Percentiles rank a stretch among this genome's conserved stretches.
phyloP scores from a whole-genome alignment of 2,113 vertebrate genomes.

The Tenrec ecaudatus region DNA sequence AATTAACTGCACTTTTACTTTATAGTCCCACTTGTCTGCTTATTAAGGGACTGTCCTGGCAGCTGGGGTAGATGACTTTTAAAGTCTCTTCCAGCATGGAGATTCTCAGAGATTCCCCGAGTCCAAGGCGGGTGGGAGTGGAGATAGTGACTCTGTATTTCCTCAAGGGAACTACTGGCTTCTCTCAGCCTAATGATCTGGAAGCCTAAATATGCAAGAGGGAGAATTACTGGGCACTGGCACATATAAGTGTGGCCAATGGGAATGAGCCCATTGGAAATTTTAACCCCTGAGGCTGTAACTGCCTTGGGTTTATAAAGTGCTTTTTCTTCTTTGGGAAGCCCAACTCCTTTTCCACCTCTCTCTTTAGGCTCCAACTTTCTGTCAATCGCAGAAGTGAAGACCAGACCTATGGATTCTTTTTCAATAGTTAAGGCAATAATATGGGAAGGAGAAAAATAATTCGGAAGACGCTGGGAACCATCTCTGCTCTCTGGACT shows the following conservation, averaged over 20 bases:
- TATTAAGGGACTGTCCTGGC: constrained; percentile 64
- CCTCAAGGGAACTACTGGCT: constrained; percentile 45
- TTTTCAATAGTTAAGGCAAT: neutral
- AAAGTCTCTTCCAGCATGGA: constrained; percentile 69
- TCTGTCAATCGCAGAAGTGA: neutral
- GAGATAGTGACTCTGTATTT: neutral
- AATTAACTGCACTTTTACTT: constrained; percentile 71
- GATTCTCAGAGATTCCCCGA: constrained; percentile 66
- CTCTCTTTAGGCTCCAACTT: constrained; percentile 22
- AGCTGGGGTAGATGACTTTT: constrained; percentile 56
- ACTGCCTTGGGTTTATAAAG: constrained; percentile 54
- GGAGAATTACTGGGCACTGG: constrained; percentile 25
- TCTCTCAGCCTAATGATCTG: constrained; percentile 68
- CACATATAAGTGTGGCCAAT: neutral
- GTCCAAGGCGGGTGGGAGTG: neutral
- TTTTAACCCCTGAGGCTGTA: constrained; percentile 18
- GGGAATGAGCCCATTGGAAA: neutral
- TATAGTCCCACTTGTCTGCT: constrained; percentile 52
- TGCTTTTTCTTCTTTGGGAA: neutral
- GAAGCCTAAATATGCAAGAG: constrained; percentile 58
- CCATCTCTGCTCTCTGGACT: neutral
- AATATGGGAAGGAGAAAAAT: neutral
- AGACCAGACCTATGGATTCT: neutral
- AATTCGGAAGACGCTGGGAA: neutral
- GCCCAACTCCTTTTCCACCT: neutral